These are phyloP conservation scores for Diglossa cyanea DNA, from an alignment of 2,797 vertebrate species.

Conservation along the genomic window DNA sequence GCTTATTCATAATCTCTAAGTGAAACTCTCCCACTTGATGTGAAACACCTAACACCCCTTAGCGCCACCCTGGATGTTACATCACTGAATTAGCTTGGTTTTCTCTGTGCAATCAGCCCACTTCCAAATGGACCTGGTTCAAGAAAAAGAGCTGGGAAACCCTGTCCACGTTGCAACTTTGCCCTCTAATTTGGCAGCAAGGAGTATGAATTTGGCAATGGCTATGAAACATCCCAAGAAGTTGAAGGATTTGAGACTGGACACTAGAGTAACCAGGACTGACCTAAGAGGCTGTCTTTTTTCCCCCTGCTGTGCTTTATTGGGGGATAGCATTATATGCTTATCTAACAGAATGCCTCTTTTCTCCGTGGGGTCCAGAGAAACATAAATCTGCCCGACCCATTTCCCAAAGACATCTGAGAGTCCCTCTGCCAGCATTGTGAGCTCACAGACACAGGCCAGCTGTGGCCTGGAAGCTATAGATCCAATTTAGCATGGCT, in stretches of 20 bases:
- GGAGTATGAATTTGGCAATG: background rate
- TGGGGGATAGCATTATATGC: background rate
- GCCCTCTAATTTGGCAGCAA: background rate
- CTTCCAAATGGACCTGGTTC: background rate
- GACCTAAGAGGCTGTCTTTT: background rate
- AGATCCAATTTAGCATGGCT: background rate
- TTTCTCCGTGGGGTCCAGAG: background rate
- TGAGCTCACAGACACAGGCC: background rate
- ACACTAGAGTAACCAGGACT: background rate
- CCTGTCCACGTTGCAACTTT: background rate
- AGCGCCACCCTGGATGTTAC: background rate
- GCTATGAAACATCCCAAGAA: background rate
- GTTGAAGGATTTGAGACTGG: background rate
- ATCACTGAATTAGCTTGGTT: background rate
- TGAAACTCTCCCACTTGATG: background rate
- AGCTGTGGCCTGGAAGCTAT: constrained; percentile 4
- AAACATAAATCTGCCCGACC: background rate
- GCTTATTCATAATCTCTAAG: background rate
- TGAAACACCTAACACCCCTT: background rate
- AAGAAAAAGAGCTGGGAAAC: background rate
- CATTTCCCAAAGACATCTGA: background rate
- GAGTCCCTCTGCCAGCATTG: background rate
- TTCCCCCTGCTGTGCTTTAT: background rate
- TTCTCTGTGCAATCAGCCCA: background rate
- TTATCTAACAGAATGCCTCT: background rate